Evolutionary conservation across 1,140 invertebrate genomes (phyloP), one percentile per base, ranked within the genome.

Genomic region (Reticulitermes speratus): DNA sequence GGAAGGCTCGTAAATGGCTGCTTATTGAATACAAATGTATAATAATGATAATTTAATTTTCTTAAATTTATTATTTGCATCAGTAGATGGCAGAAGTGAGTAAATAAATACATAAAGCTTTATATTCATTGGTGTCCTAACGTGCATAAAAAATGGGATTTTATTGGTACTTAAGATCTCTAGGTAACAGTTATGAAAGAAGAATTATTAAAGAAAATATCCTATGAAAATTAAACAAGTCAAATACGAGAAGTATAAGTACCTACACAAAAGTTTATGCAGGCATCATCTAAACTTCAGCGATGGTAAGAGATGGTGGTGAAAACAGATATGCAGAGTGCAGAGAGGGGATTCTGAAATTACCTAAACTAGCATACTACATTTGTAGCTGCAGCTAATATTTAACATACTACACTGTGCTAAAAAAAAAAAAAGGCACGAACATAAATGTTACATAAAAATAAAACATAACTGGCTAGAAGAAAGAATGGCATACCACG

Each of bases 321-420:
- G 65, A 75, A 6, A 75, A 12, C 9, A 75, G 7, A 25, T 11
- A 75, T 75, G n/a, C n/a, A 75, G n/a, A 30, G 65, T 75, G 65
- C 65, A 75, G n/a, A 75, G 25, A 75, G 9, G 65, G 16, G 16
- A 9, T 9, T n/a, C 16, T 75, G n/a, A 30, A 75, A 30, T 6
- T 75, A 11, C 65, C 65, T 75, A 75, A 55, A 55, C 52, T 55
- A 55, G 19, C 5, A 21, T 7, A 75, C 65, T 75, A 75, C 65
- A 30, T 55, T 25, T 8, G 25, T 8, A 25, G n/a, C 65, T n/a
- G 65, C 65, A 75, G n/a, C 65, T 75, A 75, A 75, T 8, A 16
- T 75, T 65, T 75, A 75, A 75, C 5, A 21, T 75, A 75, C 65
- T 75, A 75, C 65, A 75, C 65, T 75, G 65, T 75, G 65, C n/a